Base-by-base conservation (phyloP, 2,888 invertebrate genomes). In the Meliscaeva auricollis region DNA sequence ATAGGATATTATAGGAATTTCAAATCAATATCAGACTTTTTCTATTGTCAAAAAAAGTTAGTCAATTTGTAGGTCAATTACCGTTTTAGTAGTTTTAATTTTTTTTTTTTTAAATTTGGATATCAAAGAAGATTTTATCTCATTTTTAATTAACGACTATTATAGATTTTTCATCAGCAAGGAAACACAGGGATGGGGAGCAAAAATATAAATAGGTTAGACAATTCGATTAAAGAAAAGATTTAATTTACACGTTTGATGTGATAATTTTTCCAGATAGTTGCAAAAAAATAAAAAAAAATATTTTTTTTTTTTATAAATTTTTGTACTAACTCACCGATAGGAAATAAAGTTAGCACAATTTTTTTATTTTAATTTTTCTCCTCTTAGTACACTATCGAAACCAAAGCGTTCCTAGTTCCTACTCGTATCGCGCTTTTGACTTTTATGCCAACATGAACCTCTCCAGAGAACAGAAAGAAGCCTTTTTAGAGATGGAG, bases 321-420 rank as follows among this genome's bases (percentile, higher is more conserved):
- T 32, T 69, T 46, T 60, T 73, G 32, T 46, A 30, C 15, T 0
- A 69, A 77, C 85, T 85, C 81, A 85, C 85, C 85, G 62, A 80
- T 60, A 64, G 22, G 62, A 72, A 56, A 64, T 64, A 52, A 74
- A 17, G 48, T 20, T 22, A 70, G 13, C 3, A 15, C 35, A 73
- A 77, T 77, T 68, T 66, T 70, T 62, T 32, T 35, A 11, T 54
- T 7, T 9, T 15, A 60, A 15, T 17, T 26, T 30, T 48, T 56
- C 30, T 69, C 22, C 46, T 68, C 68, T 69, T 50, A 52, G 9
- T 68, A 75, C 58, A 72, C 52, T 68, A 32, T 50, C 48, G 73
- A 81, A 85, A 73, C 80, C 73, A 76, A 81, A 76, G 73, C 69
- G 85, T 85, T 81, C 76, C 64, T 62, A 3, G 85, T 85, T 81